phyloP scores from a whole-genome alignment of 2,797 vertebrate species.

The Sebastolobus altivelis region DNA sequence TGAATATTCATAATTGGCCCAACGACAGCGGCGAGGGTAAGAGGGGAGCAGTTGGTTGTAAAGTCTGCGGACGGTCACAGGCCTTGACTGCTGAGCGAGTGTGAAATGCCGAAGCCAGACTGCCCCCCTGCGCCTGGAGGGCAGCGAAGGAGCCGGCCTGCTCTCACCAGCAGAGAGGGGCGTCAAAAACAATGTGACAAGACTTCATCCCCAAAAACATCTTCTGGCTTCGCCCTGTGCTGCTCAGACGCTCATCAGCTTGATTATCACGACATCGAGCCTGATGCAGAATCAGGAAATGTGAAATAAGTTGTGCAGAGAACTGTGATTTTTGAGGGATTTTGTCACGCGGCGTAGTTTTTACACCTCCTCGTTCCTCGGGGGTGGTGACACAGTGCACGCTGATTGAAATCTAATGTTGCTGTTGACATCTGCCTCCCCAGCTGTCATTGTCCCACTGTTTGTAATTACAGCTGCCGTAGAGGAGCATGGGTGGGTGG shows the following conservation, averaged over 20 bases:
- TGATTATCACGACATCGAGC: constrained; percentile 41
- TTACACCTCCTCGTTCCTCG: constrained; percentile 69
- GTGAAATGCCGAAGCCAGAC: constrained; percentile 88
- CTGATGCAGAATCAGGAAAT: constrained; percentile 21
- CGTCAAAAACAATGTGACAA: constrained; percentile 80
- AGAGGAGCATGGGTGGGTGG: constrained; percentile 68
- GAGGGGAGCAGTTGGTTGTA: constrained; percentile 86
- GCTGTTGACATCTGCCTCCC: constrained; percentile 82
- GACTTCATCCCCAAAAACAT: constrained; percentile 65
- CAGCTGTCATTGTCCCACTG: constrained; percentile 78
- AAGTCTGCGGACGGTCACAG: constrained; percentile 85
- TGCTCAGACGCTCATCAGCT: constrained; percentile 22
- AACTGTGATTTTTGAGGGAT: constrained; percentile 25
- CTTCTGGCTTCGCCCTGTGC: constrained; percentile 50
- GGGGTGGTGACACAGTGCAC: constrained; percentile 70
- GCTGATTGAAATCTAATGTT: constrained; percentile 81
- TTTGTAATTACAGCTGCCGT: constrained; percentile 81
- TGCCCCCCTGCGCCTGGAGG: constrained; percentile 74
- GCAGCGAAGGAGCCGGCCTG: constrained; percentile 66
- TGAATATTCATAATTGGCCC: constrained; percentile 94
- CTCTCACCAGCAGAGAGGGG: constrained; percentile 58
- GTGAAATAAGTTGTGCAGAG: constrained; percentile 19
- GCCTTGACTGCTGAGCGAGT: constrained; percentile 86
- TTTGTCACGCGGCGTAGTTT: constrained; percentile 41
- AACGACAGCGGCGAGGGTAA: constrained; percentile 87